Conservation (phyloP, 2,113 vertebrate genomes). For the Budorcas taxicolor region DNA sequence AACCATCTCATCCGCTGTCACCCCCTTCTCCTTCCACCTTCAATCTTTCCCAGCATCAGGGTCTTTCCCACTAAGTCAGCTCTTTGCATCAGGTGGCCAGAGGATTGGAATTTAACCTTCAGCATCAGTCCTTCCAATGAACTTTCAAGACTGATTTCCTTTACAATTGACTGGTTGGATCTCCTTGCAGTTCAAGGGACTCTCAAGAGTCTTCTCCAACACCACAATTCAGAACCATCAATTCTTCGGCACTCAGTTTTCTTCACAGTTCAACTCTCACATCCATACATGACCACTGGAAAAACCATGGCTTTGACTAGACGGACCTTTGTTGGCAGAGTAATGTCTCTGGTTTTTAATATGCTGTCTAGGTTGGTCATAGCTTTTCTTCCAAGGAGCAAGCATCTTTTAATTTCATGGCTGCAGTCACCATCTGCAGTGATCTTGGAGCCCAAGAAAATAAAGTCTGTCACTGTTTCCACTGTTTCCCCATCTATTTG, state of each 20-base stretch:
- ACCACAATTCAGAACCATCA: neutral
- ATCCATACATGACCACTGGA: neutral
- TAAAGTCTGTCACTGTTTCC: neutral
- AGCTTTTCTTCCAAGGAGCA: neutral
- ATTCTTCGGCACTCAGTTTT: rapidly evolving
- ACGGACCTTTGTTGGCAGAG: neutral
- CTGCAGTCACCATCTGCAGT: neutral
- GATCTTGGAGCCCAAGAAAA: neutral
- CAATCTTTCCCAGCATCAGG: neutral
- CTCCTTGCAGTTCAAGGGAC: neutral
- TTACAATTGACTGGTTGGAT: neutral
- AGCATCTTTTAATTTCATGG: neutral
- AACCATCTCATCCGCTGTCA: neutral
- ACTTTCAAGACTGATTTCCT: neutral
- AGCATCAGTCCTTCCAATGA: too few relatives aligned
- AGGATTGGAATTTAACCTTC: neutral
- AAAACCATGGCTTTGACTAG: neutral
- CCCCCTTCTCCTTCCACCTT: neutral
- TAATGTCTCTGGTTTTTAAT: neutral
- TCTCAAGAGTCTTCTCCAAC: neutral
- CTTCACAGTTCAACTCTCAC: neutral
- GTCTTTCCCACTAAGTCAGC: neutral
- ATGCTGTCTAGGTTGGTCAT: neutral
- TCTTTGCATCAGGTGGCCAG: neutral
- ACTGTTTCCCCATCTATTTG: neutral